phyloP scores from a whole-genome alignment of 2,113 vertebrate genomes.

The Cyanoramphus novaezelandiae region DNA sequence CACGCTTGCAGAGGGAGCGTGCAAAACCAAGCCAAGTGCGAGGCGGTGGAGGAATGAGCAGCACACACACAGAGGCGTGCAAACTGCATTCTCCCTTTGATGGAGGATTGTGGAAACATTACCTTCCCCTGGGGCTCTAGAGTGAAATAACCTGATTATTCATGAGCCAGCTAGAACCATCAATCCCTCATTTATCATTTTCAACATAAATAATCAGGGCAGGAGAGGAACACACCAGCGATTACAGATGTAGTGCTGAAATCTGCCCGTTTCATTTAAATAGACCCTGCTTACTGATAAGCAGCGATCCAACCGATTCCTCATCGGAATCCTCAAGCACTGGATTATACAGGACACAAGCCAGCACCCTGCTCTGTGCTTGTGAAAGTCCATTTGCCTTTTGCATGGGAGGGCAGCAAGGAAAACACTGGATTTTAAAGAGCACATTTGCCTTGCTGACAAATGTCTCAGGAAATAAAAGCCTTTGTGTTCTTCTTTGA shows the following conservation, averaged over 20 bases:
- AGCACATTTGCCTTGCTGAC: slow-evolving; percentile 29
- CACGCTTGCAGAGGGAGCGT: not conserved
- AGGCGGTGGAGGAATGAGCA: not conserved
- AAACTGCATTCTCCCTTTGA: not conserved
- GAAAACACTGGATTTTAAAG: not conserved
- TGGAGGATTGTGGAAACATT: slow-evolving; percentile 9
- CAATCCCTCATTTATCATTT: slow-evolving; percentile 59
- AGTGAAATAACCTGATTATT: slow-evolving; percentile 53
- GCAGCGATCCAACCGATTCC: not conserved
- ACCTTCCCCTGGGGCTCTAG: slow-evolving; percentile 14
- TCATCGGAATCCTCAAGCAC: not conserved
- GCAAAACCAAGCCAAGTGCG: not conserved
- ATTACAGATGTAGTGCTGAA: not conserved
- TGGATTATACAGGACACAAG: slow-evolving; percentile 29
- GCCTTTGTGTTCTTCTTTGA: slow-evolving; percentile 41
- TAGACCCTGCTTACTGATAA: not conserved
- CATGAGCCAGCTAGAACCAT: slow-evolving; percentile 36
- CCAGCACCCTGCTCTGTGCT: not conserved
- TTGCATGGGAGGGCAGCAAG: not conserved
- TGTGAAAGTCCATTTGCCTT: not conserved
- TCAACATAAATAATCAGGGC: slow-evolving; percentile 22
- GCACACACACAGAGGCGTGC: not conserved
- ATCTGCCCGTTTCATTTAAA: not conserved
- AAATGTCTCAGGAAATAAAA: slow-evolving; percentile 41
- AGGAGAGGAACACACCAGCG: not conserved